These are phyloP conservation scores for Ascidia mentula DNA, from an alignment of 23 tunicate species.

Conservation along the genomic window DNA sequence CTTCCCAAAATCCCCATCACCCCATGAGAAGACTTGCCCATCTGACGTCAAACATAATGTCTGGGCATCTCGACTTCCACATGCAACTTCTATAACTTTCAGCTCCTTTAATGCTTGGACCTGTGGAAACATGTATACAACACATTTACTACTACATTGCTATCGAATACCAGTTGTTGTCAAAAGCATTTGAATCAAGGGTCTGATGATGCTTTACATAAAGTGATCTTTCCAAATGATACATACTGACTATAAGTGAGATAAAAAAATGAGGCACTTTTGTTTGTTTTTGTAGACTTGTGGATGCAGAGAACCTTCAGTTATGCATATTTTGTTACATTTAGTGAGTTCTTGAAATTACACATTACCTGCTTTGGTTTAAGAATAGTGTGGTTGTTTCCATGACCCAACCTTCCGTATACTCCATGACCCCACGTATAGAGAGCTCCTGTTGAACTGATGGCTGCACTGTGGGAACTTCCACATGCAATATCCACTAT, in stretches of 20 bases:
- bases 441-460: slow-evolving; percentile 47
- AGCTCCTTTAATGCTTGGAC: slow-evolving; percentile 50
- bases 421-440: slow-evolving; percentile 94
- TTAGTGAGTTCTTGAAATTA: no score
- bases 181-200: no score
- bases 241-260: no score
- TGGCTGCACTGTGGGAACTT: slow-evolving; percentile 84
- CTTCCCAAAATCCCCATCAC: slow-evolving; percentile 93
- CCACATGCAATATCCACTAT: slow-evolving; percentile 76
- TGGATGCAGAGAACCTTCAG: no score
- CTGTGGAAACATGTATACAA: slow-evolving; percentile 2
- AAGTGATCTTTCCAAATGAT: no score
- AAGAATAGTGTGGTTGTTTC: slow-evolving; percentile 64
- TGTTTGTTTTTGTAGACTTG: no score
- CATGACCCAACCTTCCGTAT: slow-evolving; percentile 90
- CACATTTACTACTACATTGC: not conserved
- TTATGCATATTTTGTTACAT: no score
- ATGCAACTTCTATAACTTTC: slow-evolving; percentile 56
- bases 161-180: not conserved
- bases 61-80: slow-evolving; percentile 92
- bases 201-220: no score
- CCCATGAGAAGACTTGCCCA: slow-evolving; percentile 85
- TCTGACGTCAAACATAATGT: slow-evolving; percentile 52
- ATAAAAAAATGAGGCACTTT: no score
- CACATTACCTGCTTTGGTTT: slow-evolving; percentile 70